phyloP scores from a whole-genome alignment of 1,140 invertebrate genomes.

The Penaeus vannamei region DNA sequence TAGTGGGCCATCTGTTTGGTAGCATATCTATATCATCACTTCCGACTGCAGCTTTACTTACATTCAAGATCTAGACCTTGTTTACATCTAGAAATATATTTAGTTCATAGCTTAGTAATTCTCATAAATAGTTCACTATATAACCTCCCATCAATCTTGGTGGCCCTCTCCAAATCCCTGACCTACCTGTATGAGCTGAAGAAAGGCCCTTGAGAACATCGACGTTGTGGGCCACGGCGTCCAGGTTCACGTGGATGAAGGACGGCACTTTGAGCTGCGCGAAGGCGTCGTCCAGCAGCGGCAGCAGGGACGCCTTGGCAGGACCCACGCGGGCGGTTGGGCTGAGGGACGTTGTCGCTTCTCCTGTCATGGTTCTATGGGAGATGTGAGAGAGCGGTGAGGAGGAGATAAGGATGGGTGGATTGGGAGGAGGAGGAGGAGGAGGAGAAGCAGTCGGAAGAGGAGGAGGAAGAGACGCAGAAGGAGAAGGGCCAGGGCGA shows the following conservation, averaged over 20 bases:
- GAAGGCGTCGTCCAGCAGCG: conserved; percentile 35
- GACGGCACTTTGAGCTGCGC: not conserved
- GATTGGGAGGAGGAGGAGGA: not conserved
- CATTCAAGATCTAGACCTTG: too few relatives aligned
- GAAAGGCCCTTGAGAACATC: conserved; percentile 26
- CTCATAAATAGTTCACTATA: too few relatives aligned
- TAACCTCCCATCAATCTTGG: too few relatives aligned
- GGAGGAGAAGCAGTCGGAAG: not conserved
- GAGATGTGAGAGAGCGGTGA: not conserved
- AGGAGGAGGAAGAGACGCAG: conserved; percentile 26
- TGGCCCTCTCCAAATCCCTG: not conserved
- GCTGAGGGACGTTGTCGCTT: not conserved
- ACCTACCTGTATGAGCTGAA: conserved; percentile 42
- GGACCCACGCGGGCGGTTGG: not conserved
- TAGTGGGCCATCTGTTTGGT: not conserved
- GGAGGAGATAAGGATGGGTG: not conserved
- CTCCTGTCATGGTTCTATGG: too few relatives aligned
- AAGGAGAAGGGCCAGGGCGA: not conserved
- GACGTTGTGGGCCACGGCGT: conserved; percentile 55
- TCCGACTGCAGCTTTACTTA: too few relatives aligned
- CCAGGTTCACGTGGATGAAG: conserved; percentile 56
- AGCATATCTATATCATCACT: too few relatives aligned
- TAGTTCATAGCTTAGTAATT: too few relatives aligned
- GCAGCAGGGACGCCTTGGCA: conserved; percentile 5
- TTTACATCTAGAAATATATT: too few relatives aligned